These are phyloP conservation scores for Itoplectis maculator DNA, from an alignment of 2,888 invertebrate species.

Conservation along the genomic window DNA sequence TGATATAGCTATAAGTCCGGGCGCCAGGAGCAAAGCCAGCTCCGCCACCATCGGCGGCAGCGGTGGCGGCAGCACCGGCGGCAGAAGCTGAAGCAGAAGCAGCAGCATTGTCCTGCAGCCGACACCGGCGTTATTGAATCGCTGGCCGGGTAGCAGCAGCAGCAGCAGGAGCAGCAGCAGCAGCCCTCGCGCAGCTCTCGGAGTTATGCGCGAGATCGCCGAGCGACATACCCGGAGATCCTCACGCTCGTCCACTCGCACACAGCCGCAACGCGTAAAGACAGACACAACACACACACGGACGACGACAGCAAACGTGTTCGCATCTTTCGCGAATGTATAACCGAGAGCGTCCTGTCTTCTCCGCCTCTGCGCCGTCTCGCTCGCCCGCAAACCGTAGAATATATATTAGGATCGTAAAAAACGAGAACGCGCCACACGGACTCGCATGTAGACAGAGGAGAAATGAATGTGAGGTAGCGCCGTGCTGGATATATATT, in stretches of 20 bases:
- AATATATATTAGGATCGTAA: constrained; percentile 50
- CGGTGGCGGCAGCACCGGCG: constrained; percentile 48
- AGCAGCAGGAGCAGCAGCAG: constrained; percentile 13
- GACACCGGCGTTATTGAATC: constrained; percentile 73
- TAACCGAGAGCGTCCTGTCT: neutral
- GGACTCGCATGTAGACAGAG: constrained; percentile 18
- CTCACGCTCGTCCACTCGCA: constrained; percentile 24
- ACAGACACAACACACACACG: no score
- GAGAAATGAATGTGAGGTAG: constrained; percentile 43
- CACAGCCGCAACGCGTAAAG: neutral
- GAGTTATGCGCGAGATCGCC: constrained; percentile 69
- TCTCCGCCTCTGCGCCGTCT: constrained; percentile 8
- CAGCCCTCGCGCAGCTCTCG: constrained; percentile 40
- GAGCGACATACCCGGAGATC: constrained; percentile 52
- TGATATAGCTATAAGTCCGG: constrained; percentile 61
- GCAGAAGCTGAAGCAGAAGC: constrained; percentile 58
- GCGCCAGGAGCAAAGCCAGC: constrained; percentile 48
- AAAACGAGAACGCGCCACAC: constrained; percentile 23
- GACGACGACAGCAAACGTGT: constrained; percentile 16
- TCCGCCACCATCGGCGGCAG: constrained; percentile 47
- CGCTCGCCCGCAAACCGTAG: constrained; percentile 32
- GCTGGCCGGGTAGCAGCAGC: constrained; percentile 37
- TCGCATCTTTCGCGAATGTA: constrained; percentile 9
- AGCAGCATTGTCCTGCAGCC: constrained; percentile 70
- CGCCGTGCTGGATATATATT: constrained; percentile 5